Evolutionary conservation across 37 sponge, comb jelly and placozoan species (phyloP).

Genomic region (Hexactinellida sp.): DNA sequence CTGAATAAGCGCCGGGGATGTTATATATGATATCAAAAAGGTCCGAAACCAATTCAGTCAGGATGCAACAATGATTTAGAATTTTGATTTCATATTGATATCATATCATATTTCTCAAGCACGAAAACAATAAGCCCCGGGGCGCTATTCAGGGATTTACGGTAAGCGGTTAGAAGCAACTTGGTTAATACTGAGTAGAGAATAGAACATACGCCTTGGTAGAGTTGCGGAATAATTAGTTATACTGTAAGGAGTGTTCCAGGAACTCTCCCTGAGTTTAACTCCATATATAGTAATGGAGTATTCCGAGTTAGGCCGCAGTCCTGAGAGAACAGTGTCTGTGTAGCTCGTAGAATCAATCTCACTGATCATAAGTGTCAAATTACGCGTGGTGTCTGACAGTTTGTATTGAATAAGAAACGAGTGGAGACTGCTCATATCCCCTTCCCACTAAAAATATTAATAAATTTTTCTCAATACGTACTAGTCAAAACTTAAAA

Average conservation of each 20-base stretch:
- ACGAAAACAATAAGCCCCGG: no score
- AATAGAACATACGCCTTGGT: background rate
- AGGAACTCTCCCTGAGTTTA: background rate
- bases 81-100: no score
- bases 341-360: background rate
- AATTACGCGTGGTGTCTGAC: background rate
- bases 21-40: no score
- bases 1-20: no score
- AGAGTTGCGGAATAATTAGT: background rate
- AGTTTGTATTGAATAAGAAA: background rate
- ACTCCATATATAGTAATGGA: background rate
- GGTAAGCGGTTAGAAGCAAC: no score
- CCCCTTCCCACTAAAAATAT: slow-evolving; percentile 10
- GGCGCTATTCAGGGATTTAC: no score
- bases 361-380: background rate
- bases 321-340: background rate
- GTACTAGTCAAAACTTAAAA: no score
- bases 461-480: no score
- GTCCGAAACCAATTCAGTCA: no score
- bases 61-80: no score
- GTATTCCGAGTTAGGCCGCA: background rate
- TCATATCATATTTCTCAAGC: no score
- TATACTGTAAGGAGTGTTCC: background rate
- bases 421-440: background rate
- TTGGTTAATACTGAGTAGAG: no score